Conservation (phyloP, 2,888 invertebrate species). For the Lepidonotus clava region DNA sequence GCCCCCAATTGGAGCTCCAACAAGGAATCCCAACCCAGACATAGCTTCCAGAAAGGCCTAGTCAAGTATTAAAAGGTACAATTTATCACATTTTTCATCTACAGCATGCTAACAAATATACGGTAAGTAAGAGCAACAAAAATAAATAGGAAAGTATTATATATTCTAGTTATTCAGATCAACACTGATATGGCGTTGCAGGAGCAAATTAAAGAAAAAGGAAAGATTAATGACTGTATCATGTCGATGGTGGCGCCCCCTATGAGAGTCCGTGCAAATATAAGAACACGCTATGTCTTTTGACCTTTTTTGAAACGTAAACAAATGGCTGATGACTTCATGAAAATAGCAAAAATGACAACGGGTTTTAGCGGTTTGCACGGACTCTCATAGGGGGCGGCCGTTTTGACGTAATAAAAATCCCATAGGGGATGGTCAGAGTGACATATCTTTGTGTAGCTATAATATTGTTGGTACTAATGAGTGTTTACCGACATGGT, state of each 20-base stretch:
- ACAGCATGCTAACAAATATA: too few relatives aligned
- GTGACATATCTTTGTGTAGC: background rate
- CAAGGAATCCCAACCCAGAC: background rate
- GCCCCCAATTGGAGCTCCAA: constrained; percentile 24
- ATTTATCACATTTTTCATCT: too few relatives aligned
- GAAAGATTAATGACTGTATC: background rate
- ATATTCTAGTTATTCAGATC: background rate
- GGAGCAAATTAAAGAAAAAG: background rate
- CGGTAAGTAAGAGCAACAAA: background rate
- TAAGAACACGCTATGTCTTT: too few relatives aligned
- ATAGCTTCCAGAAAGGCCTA: constrained; percentile 20
- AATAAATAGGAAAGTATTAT: background rate
- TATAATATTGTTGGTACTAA: background rate
- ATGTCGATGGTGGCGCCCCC: too few relatives aligned
- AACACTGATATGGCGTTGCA: background rate
- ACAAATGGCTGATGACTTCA: background rate
- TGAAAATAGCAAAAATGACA: background rate
- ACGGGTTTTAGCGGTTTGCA: background rate
- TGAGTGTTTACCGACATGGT: constrained; percentile 1
- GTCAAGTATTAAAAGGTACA: background rate
- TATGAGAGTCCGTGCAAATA: too few relatives aligned
- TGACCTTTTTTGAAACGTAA: background rate
- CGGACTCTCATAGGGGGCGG: too few relatives aligned
- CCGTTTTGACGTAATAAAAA: background rate
- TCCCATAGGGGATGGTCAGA: background rate